Percentiles rank a stretch among this genome's conserved stretches.
Conservation (phyloP, 2,113 vertebrate genomes). For the Aegithalos caudatus region DNA sequence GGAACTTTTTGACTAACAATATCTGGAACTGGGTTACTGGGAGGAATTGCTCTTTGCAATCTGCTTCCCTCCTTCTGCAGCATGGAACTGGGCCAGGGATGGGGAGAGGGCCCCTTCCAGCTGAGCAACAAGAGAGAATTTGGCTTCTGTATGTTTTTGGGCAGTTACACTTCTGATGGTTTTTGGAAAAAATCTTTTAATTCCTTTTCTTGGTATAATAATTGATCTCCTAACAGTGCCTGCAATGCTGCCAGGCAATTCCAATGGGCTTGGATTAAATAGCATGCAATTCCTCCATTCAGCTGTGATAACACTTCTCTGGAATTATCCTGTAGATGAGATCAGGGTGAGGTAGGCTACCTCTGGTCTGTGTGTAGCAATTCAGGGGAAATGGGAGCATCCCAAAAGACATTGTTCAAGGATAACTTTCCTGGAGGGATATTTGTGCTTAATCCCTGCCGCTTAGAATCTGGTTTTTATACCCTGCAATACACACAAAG, state of each 20-base stretch:
- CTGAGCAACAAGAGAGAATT: neutral
- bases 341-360: neutral
- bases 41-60: neutral
- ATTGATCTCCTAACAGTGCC: slow-evolving; percentile 16
- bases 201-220: slow-evolving; percentile 23
- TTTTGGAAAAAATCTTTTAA: slow-evolving; percentile 26
- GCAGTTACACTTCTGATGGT: neutral
- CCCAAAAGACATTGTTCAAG: neutral
- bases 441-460: neutral
- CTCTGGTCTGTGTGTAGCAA: neutral
- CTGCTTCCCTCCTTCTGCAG: neutral
- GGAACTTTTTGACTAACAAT: neutral
- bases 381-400: neutral
- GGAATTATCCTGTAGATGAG: neutral
- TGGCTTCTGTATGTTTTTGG: neutral
- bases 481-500: neutral
- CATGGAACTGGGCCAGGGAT: neutral
- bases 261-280: neutral
- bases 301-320: neutral
- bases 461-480: neutral
- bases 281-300: neutral
- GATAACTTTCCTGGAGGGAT: neutral
- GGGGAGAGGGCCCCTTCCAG: neutral
- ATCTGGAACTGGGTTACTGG: neutral
- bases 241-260: neutral